Conservation (phyloP, 2,888 invertebrate species). For the Dicycla oo region DNA sequence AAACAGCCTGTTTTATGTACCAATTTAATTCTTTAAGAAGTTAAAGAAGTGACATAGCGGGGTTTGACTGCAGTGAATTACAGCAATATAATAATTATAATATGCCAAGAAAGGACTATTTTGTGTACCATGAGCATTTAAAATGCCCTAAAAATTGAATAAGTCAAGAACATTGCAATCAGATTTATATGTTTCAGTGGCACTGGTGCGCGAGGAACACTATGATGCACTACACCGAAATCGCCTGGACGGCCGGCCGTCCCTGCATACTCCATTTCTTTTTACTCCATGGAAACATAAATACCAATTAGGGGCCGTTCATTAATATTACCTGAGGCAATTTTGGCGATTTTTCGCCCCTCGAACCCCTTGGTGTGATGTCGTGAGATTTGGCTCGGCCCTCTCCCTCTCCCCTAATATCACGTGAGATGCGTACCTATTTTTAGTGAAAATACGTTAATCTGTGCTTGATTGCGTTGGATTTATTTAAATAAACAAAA, state of each 20-base stretch:
- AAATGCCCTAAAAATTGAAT: background rate
- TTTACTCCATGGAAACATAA: slow-evolving; percentile 11
- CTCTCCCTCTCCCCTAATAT: too few species aligned
- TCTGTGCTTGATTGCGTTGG: too few species aligned
- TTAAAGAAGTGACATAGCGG: background rate
- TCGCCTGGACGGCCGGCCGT: background rate
- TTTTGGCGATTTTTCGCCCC: too few species aligned
- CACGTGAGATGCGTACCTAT: too few species aligned
- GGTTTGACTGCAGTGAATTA: background rate
- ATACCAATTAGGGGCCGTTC: too few species aligned
- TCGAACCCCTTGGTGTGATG: too few species aligned
- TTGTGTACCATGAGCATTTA: background rate
- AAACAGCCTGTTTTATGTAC: background rate
- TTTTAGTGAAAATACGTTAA: too few species aligned
- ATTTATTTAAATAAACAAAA: too few species aligned
- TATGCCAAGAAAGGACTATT: background rate
- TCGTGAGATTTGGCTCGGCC: too few species aligned
- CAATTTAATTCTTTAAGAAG: background rate
- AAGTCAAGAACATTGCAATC: background rate
- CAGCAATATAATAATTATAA: background rate
- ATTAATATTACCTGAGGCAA: too few species aligned
- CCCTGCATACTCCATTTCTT: background rate
- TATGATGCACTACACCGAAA: background rate
- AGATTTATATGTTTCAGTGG: background rate
- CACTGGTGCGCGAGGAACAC: background rate